Conservation (phyloP, 2,888 invertebrate species). For the Onthophagus sagittarius region DNA sequence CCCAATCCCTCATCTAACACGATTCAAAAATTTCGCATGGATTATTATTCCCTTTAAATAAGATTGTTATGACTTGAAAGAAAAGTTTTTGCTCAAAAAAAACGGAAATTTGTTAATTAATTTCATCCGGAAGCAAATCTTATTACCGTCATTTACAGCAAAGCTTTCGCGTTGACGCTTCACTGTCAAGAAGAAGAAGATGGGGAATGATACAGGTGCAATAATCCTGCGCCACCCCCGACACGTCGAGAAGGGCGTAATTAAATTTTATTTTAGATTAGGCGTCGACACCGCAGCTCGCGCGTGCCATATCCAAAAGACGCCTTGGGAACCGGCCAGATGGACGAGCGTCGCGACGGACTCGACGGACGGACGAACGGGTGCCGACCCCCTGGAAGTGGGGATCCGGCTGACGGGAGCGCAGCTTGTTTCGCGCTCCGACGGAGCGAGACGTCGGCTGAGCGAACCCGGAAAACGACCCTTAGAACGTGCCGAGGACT, state of each 20-base stretch:
- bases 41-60: too few relatives aligned
- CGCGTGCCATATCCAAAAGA: conserved; percentile 2
- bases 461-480: conserved; percentile 39
- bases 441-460: conserved; percentile 39
- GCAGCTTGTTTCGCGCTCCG: conserved; percentile 42
- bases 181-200: not conserved
- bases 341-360: conserved; percentile 1
- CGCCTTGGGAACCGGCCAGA: conserved; percentile 9
- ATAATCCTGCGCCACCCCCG: not conserved
- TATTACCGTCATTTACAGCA: not conserved
- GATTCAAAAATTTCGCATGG: not conserved
- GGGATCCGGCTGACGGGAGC: conserved; percentile 36
- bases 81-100: too few relatives aligned
- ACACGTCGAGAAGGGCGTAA: not conserved
- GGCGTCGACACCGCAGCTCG: not conserved
- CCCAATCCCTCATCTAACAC: conserved; percentile 9
- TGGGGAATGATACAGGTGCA: conserved; percentile 3
- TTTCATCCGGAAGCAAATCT: not conserved
- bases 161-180: not conserved
- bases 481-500: not conserved
- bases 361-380: not conserved
- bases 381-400: conserved; percentile 1
- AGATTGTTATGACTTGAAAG: too few relatives aligned
- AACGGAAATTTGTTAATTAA: not conserved
- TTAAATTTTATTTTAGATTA: conserved; percentile 10